Percentiles rank a stretch among this genome's conserved stretches.
Conservation (phyloP, 2,888 invertebrate genomes). For the Drosophila ezoana region DNA sequence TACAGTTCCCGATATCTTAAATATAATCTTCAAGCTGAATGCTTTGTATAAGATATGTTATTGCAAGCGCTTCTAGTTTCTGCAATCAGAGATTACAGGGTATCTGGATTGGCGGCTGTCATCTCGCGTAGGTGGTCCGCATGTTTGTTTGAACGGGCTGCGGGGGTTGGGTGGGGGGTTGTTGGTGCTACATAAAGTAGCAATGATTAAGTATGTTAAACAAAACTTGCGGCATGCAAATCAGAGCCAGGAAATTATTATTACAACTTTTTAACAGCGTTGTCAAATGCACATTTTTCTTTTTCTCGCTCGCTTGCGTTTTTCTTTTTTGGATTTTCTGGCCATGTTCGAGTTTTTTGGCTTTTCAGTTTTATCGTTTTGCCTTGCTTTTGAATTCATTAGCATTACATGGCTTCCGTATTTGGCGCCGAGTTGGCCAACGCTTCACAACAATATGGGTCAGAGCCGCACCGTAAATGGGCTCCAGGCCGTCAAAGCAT, state of each 20-base stretch:
- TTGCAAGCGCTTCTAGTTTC: not conserved
- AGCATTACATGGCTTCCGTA: conserved; percentile 80
- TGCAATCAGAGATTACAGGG: conserved; percentile 1
- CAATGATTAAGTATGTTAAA: conserved; percentile 52
- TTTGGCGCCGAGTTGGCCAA: conserved; percentile 62
- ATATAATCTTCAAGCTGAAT: no score
- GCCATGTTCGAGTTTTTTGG: conserved; percentile 48
- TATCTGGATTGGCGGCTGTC: conserved; percentile 21
- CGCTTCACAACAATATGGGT: conserved; percentile 45
- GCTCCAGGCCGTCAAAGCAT: conserved; percentile 31
- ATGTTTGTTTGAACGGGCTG: no score
- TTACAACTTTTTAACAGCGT: conserved; percentile 60
- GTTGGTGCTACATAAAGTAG: conserved; percentile 6
- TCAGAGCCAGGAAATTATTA: conserved; percentile 78
- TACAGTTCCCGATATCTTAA: no score
- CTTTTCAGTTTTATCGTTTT: conserved; percentile 24
- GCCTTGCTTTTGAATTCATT: conserved; percentile 69
- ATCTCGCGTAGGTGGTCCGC: conserved; percentile 42
- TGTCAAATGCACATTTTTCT: conserved; percentile 33
- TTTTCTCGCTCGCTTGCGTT: conserved; percentile 9
- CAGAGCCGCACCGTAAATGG: conserved; percentile 52
- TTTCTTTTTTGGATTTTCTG: conserved; percentile 28
- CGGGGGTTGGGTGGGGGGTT: not conserved
- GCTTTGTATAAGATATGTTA: no score
- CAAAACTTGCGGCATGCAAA: conserved; percentile 63